Evolutionary conservation across 1,140 invertebrate species (phyloP).

Genomic region (Caenorhabditis inopinata): DNA sequence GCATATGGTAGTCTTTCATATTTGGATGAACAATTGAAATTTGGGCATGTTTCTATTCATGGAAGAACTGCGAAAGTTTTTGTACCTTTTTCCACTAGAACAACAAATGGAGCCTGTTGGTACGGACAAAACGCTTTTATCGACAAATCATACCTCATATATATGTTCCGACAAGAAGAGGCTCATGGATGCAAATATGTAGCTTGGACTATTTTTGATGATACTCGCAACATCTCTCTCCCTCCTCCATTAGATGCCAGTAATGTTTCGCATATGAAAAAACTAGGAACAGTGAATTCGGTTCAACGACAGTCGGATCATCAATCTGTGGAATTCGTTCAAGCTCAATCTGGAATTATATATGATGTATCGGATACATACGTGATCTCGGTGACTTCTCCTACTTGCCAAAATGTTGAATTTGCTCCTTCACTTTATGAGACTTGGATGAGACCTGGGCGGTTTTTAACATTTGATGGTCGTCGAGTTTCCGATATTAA

Average conservation of each 20-base stretch:
- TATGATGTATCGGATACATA: not conserved
- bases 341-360: not conserved
- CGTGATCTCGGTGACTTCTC: not conserved
- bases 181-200: slow-evolving; percentile 11
- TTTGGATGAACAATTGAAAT: not conserved
- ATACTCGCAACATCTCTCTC: not conserved
- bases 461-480: not conserved
- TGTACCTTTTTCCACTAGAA: slow-evolving; percentile 9
- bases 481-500: not conserved
- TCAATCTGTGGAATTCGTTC: slow-evolving; percentile 2
- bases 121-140: not conserved
- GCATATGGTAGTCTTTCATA: not conserved
- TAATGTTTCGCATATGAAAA: not conserved
- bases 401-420: slow-evolving; percentile 1
- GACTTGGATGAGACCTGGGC: not conserved
- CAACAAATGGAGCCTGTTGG: not conserved
- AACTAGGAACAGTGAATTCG: not conserved
- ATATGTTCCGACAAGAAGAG: slow-evolving; percentile 17
- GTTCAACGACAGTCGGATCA: slow-evolving; percentile 16
- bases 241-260: not conserved
- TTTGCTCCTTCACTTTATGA: not conserved
- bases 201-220: slow-evolving; percentile 5
- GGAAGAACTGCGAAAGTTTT: not conserved
- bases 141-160: not conserved
- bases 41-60: slow-evolving; percentile 8